Conservation (phyloP, 2,113 vertebrate species). For the Lanius ludovicianus region DNA sequence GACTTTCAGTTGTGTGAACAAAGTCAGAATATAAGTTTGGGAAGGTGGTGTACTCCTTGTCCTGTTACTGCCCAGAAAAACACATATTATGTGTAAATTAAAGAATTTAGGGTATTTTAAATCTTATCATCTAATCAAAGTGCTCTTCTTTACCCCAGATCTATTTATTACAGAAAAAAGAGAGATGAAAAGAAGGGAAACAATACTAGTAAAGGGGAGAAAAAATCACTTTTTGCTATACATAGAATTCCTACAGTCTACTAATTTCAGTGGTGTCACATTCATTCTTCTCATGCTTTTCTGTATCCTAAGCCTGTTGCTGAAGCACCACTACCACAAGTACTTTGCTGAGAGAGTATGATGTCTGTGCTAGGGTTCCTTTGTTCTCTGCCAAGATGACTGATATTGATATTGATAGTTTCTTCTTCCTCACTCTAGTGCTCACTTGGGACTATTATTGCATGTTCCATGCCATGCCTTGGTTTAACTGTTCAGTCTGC, state of each 20-base stretch:
- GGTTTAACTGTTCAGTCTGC: not conserved
- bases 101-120: not conserved
- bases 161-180: not conserved
- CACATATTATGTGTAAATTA: not conserved
- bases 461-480: rapidly evolving
- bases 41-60: not conserved
- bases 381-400: not conserved
- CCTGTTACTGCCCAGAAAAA: not conserved
- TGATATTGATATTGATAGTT: not conserved
- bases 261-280: not conserved
- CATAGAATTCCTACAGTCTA: not conserved
- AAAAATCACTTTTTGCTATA: not conserved
- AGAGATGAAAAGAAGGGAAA: not conserved
- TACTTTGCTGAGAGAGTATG: not conserved
- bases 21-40: not conserved
- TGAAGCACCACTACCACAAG: not conserved
- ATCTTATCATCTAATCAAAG: not conserved
- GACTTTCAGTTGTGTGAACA: not conserved
- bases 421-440: not conserved
- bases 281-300: not conserved
- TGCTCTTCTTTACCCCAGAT: not conserved
- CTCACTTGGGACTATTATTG: not conserved
- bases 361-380: not conserved
- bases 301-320: not conserved
- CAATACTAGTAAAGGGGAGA: not conserved